These are phyloP conservation scores for Micromys minutus DNA, from an alignment of 2,113 vertebrate genomes.

Conservation along the genomic window DNA sequence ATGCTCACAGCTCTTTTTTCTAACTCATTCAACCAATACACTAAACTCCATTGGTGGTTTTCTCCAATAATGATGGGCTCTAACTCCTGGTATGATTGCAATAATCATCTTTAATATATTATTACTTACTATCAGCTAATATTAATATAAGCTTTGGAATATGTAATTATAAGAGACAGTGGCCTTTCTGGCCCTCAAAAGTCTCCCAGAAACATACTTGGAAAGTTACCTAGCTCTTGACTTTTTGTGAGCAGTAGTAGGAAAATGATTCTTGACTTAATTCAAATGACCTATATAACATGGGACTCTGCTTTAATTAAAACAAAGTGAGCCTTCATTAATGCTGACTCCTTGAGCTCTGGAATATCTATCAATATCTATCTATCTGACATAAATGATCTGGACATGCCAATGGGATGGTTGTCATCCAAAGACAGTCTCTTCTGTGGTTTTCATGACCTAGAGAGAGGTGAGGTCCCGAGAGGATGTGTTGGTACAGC, in stretches of 20 bases:
- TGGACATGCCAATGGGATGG: background rate
- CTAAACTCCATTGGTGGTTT: background rate
- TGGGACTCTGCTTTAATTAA: background rate
- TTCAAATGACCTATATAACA: background rate
- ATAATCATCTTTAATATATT: background rate
- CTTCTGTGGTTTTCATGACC: background rate
- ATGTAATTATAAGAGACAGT: background rate
- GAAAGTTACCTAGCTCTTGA: background rate
- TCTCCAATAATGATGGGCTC: background rate
- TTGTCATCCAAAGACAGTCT: background rate
- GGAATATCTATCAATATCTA: background rate
- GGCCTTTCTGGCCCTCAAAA: background rate
- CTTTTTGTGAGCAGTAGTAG: background rate
- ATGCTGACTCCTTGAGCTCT: background rate
- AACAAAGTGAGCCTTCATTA: background rate
- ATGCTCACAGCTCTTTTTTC: background rate
- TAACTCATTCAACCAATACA: background rate
- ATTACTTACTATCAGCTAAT: background rate
- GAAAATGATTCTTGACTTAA: conserved; percentile 24
- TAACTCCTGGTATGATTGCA: background rate
- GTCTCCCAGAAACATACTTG: background rate
- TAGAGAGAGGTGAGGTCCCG: background rate
- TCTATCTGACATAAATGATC: background rate
- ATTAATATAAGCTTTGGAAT: conserved; percentile 27
- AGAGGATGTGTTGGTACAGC: background rate